Conservation (phyloP, 2,797 vertebrate genomes). For the Schizothorax lantsangensis region DNA sequence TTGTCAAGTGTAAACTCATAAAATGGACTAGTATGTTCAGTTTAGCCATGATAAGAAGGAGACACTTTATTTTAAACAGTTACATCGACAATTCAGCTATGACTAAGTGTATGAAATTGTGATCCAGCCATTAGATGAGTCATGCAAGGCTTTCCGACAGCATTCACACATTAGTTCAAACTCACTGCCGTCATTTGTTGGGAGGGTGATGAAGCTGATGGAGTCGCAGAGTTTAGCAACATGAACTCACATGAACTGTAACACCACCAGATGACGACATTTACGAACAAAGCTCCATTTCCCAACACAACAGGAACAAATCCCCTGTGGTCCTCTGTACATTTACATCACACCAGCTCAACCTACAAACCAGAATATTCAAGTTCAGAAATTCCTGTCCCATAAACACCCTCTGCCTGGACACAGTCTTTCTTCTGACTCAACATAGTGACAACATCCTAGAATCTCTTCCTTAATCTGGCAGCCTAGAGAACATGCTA, state of each 20-base stretch:
- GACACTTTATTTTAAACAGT: not conserved
- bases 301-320: not conserved
- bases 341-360: not conserved
- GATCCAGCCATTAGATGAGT: constrained; percentile 15
- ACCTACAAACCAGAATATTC: constrained; percentile 36
- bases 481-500: constrained; percentile 24
- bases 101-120: not conserved
- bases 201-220: not conserved
- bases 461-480: constrained; percentile 20
- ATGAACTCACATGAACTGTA: constrained; percentile 2
- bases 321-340: not conserved
- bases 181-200: not conserved
- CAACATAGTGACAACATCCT: not conserved
- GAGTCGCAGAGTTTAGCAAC: not conserved
- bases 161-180: constrained; percentile 8
- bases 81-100: not conserved
- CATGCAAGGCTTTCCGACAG: not conserved
- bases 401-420: constrained; percentile 13
- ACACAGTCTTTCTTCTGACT: not conserved
- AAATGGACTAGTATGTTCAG: not conserved
- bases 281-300: not conserved
- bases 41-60: not conserved
- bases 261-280: not conserved
- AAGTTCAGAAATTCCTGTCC: constrained; percentile 36
- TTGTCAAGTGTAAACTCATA: not conserved